Evolutionary conservation across 2,113 vertebrate genomes (phyloP).

Genomic region (Rana temporaria): DNA sequence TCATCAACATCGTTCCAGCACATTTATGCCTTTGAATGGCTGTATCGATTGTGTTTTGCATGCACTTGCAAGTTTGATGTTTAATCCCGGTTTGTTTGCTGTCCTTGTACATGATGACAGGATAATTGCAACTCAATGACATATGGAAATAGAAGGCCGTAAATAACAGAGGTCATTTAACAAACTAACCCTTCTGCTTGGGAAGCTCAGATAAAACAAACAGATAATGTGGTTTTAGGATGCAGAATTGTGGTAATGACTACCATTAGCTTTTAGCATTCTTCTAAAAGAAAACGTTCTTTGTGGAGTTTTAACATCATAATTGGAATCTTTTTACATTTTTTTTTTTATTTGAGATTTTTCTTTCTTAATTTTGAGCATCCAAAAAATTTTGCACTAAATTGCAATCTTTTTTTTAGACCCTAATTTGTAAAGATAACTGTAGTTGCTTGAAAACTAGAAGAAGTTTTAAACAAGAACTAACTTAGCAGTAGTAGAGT

Average conservation of each 20-base stretch:
- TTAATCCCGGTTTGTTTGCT: slow-evolving; percentile 52
- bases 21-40: slow-evolving; percentile 43
- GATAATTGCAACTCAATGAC: slow-evolving; percentile 55
- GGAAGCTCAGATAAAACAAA: slow-evolving; percentile 7
- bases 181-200: slow-evolving; percentile 12
- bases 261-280: neutral
- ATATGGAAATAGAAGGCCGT: slow-evolving; percentile 39
- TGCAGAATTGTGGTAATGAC: neutral
- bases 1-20: slow-evolving; percentile 7
- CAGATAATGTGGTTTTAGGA: neutral
- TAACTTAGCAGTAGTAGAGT: too few relatives aligned
- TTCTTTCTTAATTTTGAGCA: too few relatives aligned
- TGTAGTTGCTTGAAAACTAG: too few relatives aligned
- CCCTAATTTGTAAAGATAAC: too few relatives aligned
- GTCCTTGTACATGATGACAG: slow-evolving; percentile 51
- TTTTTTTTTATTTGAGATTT: neutral
- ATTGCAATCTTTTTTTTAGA: too few relatives aligned
- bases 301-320: neutral
- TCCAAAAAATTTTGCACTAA: too few relatives aligned
- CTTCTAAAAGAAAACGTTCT: slow-evolving; percentile 3
- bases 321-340: neutral
- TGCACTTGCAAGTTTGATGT: slow-evolving; percentile 35
- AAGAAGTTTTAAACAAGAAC: too few relatives aligned
- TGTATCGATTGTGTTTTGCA: slow-evolving; percentile 55
- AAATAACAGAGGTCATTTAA: slow-evolving; percentile 40